Evolutionary conservation across 2,888 invertebrate species (phyloP).

Genomic region (Dasysyrphus albostriatus): DNA sequence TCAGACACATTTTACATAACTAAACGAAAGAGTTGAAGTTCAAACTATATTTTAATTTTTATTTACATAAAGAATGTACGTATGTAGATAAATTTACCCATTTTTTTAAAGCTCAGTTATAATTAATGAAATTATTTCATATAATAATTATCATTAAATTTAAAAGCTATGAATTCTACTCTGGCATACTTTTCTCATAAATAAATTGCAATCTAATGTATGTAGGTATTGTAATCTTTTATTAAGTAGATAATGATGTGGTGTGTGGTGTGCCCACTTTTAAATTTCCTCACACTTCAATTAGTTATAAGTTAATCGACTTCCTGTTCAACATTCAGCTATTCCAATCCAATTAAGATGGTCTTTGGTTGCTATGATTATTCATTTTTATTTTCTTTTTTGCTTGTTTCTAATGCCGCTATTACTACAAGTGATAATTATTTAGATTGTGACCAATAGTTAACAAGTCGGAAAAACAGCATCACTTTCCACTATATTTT

Average conservation of each 20-base stretch:
- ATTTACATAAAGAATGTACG: too few species aligned
- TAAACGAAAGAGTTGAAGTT: background rate
- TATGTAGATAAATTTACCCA: too few species aligned
- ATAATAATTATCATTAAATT: background rate
- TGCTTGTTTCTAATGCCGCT: slow-evolving; percentile 12
- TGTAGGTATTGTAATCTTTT: background rate
- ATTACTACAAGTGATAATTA: slow-evolving; percentile 58
- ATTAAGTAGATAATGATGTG: slow-evolving; percentile 13
- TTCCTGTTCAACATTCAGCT: slow-evolving; percentile 58
- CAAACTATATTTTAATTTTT: background rate
- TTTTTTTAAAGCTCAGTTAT: too few species aligned
- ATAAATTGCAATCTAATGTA: background rate
- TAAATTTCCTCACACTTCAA: slow-evolving; percentile 40
- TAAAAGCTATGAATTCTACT: background rate
- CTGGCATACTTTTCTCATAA: slow-evolving; percentile 1
- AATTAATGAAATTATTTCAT: background rate
- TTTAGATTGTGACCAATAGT: slow-evolving; percentile 63
- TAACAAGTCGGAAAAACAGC: slow-evolving; percentile 64
- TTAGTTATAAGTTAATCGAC: slow-evolving; percentile 47
- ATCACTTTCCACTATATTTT: slow-evolving; percentile 52
- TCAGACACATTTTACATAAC: background rate
- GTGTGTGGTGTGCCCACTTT: background rate
- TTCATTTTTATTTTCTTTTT: background rate
- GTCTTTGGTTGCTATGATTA: slow-evolving; percentile 14
- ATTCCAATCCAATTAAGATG: slow-evolving; percentile 44